These are phyloP conservation scores for Haliclona indistincta DNA, from an alignment of 37 sponge, comb jelly and placozoan species.

Conservation along the genomic window DNA sequence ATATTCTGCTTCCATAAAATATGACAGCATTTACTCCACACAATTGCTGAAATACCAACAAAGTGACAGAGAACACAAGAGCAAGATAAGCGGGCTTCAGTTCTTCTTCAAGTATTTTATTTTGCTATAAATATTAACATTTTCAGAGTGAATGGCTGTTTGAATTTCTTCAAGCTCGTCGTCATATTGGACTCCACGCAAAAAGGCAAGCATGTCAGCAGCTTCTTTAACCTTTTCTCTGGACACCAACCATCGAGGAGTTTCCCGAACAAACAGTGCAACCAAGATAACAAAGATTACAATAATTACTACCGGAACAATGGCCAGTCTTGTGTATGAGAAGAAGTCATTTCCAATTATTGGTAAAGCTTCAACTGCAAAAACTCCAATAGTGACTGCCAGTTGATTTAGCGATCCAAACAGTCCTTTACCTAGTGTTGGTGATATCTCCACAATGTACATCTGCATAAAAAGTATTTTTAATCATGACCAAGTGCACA, in stretches of 20 bases:
- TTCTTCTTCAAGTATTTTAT: neutral
- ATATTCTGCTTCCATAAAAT: constrained; percentile 21
- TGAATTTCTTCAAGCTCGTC: neutral
- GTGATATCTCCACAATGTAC: constrained; percentile 77
- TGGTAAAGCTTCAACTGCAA: too few species aligned
- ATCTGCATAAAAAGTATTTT: constrained; percentile 61
- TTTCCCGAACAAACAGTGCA: too few species aligned
- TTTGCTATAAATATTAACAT: neutral
- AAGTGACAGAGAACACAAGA: neutral
- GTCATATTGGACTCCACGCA: neutral
- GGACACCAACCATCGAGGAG: neutral
- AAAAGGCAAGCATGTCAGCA: neutral
- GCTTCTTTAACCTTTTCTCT: neutral
- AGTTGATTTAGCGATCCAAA: constrained; percentile 82
- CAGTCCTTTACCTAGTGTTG: constrained; percentile 50
- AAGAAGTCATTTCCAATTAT: too few species aligned
- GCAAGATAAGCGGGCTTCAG: neutral
- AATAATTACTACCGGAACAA: too few species aligned
- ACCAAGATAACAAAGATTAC: too few species aligned
- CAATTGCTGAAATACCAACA: neutral
- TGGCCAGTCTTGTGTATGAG: too few species aligned
- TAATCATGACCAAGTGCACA: neutral
- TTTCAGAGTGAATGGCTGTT: neutral
- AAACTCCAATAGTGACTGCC: constrained; percentile 70
- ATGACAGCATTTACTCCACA: neutral